Evolutionary conservation across 2,113 vertebrate genomes (phyloP), one percentile per base, ranked within the genome.

Genomic region (Morone saxatilis): DNA sequence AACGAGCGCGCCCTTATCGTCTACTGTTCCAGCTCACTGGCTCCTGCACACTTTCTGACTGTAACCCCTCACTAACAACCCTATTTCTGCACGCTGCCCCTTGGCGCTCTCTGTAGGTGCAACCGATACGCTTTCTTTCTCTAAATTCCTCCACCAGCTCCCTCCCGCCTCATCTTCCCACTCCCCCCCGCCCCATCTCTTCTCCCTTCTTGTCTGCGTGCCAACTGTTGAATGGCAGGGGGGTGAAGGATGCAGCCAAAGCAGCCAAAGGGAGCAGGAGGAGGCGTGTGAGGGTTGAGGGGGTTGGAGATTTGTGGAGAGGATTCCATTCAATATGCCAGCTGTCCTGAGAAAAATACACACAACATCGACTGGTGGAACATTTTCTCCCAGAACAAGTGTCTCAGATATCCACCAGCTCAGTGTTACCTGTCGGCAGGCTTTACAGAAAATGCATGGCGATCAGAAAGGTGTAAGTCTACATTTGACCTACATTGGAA

Each of bases 301-400:
- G 87, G 71, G 53, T 50, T 79, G 80, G 47, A 74, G 84, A 79
- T 80, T 83, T 86, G 77, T 82, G 86, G 65, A 78, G 80, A 86
- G 81, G 84, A 72, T 74, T 82, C 80, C 83, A 79, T 88, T 91
- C 86, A 91, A 66, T 79, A 76, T 76, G 90, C 87, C 91, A 89
- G 86, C 86, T 86, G 88, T 92, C 88, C 87, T 82, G 86, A 88
- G 89, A 88, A 80, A 91, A 90, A 91, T 61, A 76, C 86, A 89
- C 82, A 82, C 78, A 71, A 71, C 66, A 65, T 22, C 81, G 86
- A 83, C 73, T 83, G 87, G 78, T 83, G 87, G 84, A 86, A 86
- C 81, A 79, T 89, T 85, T 83, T 89, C 76, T 77, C 54, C 72
- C 36, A 7, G 69, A 86, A 86, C 60, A 69, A 89, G 69, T 63